A percentile compares a stretch with the other conserved stretches of the same genome.
Conservation (phyloP, 2,113 vertebrate species). For the Puffinus mauretanicus region DNA sequence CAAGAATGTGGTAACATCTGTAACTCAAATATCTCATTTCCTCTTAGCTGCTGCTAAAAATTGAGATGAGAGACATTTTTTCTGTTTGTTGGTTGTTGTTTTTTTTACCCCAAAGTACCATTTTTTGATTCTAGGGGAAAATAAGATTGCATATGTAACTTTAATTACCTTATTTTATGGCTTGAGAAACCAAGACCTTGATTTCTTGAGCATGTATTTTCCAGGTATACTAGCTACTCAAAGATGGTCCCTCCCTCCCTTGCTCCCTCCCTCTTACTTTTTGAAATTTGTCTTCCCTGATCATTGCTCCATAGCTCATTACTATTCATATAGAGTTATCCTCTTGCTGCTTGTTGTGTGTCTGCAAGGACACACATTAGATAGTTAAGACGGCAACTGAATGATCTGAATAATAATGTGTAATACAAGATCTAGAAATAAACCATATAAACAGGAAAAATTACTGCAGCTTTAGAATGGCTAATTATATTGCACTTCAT, state of each 20-base stretch:
- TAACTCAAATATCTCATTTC: neutral
- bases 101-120: neutral
- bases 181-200: neutral
- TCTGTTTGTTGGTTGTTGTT: neutral
- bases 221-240: neutral
- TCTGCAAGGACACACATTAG: conserved; percentile 6
- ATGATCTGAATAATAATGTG: conserved; percentile 14
- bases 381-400: neutral
- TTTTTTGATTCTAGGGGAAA: neutral
- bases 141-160: neutral
- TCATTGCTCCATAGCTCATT: neutral
- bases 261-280: neutral
- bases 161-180: neutral
- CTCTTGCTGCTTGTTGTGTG: neutral
- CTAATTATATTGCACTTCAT: conserved; percentile 39
- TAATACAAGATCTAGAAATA: conserved; percentile 15
- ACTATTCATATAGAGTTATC: neutral
- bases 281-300: neutral
- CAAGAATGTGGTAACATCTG: neutral
- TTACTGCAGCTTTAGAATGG: neutral
- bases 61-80: neutral
- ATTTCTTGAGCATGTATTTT: neutral
- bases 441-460: conserved; percentile 14
- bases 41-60: neutral
- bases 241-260: neutral